Evolutionary conservation across 2,888 invertebrate genomes (phyloP).

Genomic region (Cheilosia impressa): DNA sequence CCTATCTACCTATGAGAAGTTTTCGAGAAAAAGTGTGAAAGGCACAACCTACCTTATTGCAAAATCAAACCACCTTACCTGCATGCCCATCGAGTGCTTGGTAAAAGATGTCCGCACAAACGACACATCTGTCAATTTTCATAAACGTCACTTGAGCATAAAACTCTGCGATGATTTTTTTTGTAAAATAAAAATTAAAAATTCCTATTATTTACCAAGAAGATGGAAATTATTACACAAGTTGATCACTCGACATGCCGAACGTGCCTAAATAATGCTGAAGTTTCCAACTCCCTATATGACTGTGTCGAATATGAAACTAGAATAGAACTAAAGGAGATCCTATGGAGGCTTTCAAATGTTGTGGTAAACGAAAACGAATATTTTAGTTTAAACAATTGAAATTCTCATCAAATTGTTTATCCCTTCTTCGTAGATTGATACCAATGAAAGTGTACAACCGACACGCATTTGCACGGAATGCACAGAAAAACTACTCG

Average conservation of each 20-base stretch:
- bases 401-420: neutral
- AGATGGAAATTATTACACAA: constrained; percentile 56
- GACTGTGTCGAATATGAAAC: constrained; percentile 79
- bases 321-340: constrained; percentile 77
- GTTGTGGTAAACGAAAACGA: constrained; percentile 77
- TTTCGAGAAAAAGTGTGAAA: too few species aligned
- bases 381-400: neutral
- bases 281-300: constrained; percentile 77
- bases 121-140: neutral
- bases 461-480: constrained; percentile 79
- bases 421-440: constrained; percentile 72
- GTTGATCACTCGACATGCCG: constrained; percentile 77
- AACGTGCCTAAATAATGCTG: constrained; percentile 78
- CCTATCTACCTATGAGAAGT: too few species aligned
- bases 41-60: too few species aligned
- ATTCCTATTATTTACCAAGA: neutral
- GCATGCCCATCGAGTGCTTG: neutral
- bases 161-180: constrained; percentile 34
- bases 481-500: constrained; percentile 79
- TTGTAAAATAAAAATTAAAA: neutral
- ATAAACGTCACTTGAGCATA: neutral
- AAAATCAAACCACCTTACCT: neutral
- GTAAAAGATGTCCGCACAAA: neutral
- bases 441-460: constrained; percentile 73
- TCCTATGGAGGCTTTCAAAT: constrained; percentile 78